Evolutionary conservation across 1,140 invertebrate species (phyloP).

Genomic region (Galleria mellonella): DNA sequence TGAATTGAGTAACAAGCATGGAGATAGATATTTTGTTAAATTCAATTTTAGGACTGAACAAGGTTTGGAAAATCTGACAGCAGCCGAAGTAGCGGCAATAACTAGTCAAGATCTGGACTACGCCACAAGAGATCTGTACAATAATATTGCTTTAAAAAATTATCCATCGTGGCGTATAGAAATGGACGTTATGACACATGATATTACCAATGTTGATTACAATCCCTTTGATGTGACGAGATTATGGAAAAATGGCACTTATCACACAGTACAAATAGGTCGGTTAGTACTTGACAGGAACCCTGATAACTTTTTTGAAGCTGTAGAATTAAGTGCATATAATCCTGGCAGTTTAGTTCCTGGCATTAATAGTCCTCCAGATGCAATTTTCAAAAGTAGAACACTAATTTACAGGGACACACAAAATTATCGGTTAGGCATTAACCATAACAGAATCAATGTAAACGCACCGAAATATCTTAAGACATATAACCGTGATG

Average conservation of each 20-base stretch:
- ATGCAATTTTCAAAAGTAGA: slow-evolving; percentile 90
- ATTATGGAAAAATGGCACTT: slow-evolving; percentile 88
- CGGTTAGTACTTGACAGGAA: slow-evolving; percentile 87
- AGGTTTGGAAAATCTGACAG: slow-evolving; percentile 79
- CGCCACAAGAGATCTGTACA: slow-evolving; percentile 37
- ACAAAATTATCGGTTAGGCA: slow-evolving; percentile 88
- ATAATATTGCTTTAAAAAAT: slow-evolving; percentile 55
- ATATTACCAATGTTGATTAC: slow-evolving; percentile 68
- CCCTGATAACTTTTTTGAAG: slow-evolving; percentile 88
- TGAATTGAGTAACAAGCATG: slow-evolving; percentile 78
- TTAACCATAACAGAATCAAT: slow-evolving; percentile 89
- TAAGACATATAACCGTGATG: slow-evolving; percentile 90
- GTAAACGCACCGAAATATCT: slow-evolving; percentile 90
- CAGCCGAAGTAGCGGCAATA: slow-evolving; percentile 21
- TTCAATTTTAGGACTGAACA: slow-evolving; percentile 84
- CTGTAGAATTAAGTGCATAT: slow-evolving; percentile 91
- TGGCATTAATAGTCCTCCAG: slow-evolving; percentile 87
- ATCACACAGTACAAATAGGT: slow-evolving; percentile 88
- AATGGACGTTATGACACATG: slow-evolving; percentile 74
- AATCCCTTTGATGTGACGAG: slow-evolving; percentile 83
- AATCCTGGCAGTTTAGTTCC: slow-evolving; percentile 90
- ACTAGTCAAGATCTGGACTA: slow-evolving; percentile 30
- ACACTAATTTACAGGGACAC: slow-evolving; percentile 91
- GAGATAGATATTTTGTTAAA: slow-evolving; percentile 78
- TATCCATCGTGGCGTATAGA: slow-evolving; percentile 82